A percentile compares a stretch with the other conserved stretches of the same genome.
These are phyloP conservation scores for Drosophila imparisetae DNA, from an alignment of 2,888 invertebrate genomes.

Conservation along the genomic window DNA sequence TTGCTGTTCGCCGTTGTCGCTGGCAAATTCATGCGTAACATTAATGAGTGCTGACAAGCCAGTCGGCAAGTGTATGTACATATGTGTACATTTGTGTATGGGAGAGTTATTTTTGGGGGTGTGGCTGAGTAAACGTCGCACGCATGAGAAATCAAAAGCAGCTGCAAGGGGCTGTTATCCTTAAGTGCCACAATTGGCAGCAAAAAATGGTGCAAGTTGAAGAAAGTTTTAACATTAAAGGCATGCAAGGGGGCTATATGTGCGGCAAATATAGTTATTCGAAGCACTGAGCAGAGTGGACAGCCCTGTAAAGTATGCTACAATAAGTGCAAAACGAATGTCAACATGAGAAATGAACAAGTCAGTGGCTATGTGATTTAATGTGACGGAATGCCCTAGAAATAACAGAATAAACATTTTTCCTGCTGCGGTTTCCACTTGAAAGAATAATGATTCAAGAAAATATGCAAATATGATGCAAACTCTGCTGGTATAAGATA, in stretches of 20 bases:
- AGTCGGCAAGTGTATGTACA: conserved; percentile 16
- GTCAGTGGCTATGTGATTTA: background rate
- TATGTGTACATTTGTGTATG: conserved; percentile 11
- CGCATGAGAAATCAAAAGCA: conserved; percentile 76
- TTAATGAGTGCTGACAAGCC: conserved; percentile 45
- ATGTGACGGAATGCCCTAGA: background rate
- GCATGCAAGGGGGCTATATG: conserved; percentile 3
- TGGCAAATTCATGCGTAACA: conserved; percentile 69
- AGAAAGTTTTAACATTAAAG: conserved; percentile 44
- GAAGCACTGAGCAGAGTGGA: conserved; percentile 8
- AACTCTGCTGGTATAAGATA: background rate
- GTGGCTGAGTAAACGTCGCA: conserved; percentile 63
- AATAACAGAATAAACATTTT: background rate
- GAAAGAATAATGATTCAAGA: background rate
- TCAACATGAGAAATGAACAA: background rate
- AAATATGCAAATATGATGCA: background rate
- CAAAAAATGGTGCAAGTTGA: conserved; percentile 23
- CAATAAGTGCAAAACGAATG: conserved; percentile 7
- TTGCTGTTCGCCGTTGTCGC: conserved; percentile 44
- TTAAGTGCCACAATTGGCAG: conserved; percentile 50
- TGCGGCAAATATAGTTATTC: conserved; percentile 28
- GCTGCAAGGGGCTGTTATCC: conserved; percentile 31
- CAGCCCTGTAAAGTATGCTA: conserved; percentile 24
- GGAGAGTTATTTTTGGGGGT: conserved; percentile 43
- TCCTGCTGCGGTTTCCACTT: background rate